Conservation (phyloP, 2,113 vertebrate genomes). For the Hyla sarda region DNA sequence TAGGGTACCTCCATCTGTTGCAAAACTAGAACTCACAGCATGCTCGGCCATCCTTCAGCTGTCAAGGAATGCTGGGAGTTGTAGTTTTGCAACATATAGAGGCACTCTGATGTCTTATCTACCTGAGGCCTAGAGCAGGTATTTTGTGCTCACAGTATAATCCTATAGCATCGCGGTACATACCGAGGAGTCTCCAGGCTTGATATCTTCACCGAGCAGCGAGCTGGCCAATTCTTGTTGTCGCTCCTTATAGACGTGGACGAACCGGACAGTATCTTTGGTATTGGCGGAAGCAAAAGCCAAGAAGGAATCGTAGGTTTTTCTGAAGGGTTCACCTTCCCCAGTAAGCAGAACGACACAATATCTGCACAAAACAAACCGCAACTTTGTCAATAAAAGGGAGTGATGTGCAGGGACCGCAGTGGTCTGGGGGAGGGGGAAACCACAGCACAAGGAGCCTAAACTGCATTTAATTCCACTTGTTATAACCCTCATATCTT, state of each 20-base stretch:
- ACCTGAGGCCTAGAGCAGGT: too few relatives aligned
- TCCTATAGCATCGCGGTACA: slow-evolving; percentile 50
- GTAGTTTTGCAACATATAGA: too few relatives aligned
- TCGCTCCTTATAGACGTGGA: slow-evolving; percentile 82
- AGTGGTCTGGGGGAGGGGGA: too few relatives aligned
- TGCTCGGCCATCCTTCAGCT: too few relatives aligned
- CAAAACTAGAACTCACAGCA: too few relatives aligned
- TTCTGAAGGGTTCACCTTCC: slow-evolving; percentile 75
- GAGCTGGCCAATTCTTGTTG: slow-evolving; percentile 83
- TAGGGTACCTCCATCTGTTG: too few relatives aligned
- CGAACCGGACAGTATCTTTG: slow-evolving; percentile 86
- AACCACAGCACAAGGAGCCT: not conserved
- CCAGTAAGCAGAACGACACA: slow-evolving; percentile 87
- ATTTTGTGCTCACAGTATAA: too few relatives aligned
- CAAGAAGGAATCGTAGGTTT: slow-evolving; percentile 83
- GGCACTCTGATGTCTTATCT: too few relatives aligned
- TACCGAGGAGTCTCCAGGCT: slow-evolving; percentile 70
- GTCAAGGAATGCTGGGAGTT: too few relatives aligned
- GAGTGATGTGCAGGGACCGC: not conserved
- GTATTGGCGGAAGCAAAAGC: slow-evolving; percentile 86
- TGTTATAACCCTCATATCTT: not conserved
- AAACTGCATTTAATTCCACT: not conserved
- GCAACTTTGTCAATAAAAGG: not conserved
- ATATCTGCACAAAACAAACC: slow-evolving; percentile 75
- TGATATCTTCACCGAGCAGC: slow-evolving; percentile 75